Evolutionary conservation across 1,140 invertebrate genomes (phyloP), one percentile per base, ranked within the genome.

Genomic region (Papilio glaucus): DNA sequence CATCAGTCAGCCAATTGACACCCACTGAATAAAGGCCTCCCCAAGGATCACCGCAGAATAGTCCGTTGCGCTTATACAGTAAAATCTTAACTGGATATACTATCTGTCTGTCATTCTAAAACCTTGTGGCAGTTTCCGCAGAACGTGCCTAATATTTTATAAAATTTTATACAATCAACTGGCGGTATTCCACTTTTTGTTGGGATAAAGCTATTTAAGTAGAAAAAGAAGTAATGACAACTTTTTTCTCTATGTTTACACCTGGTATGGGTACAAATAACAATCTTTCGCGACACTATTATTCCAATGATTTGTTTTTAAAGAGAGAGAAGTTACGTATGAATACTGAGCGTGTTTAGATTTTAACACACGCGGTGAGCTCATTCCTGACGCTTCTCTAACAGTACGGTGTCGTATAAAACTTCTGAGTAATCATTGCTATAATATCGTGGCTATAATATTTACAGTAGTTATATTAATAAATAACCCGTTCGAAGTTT

Each of bases 371-470:
- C 49, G 49, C 24, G 49, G 21, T 57, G 49, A 57, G 49, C 18
- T 57, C 49, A 57, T 57, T 3, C 12, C 21, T 57, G 49, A 57
- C 24, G 49, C 49, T 57, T 24, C 29, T 3, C 2, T 57, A 57
- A 1, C 10, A 57, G 45, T 2, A 24, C 49, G 49, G 10, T 57
- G 49, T 57, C 24, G 21, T 57, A 57, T 21, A 57, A 57, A 10
- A 57, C 21, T 10, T 24, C 18, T 57, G 49, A 57, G 1, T 57
- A 57, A 57, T 57, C 21, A 24, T 24, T 9, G n/a, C n/a, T 4
- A 57, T 24, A 57, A 21, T 57, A 57, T 57, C 21, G 49, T 24
- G 18, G 24, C 49, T 57, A 57, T 57, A 57, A 57, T 57, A 57
- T 57, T 57, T 18, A 57, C 49, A 57, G 49, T 33, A 33, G n/a